These are phyloP conservation scores for Castor canadensis DNA, from an alignment of 2,113 vertebrate genomes.

Conservation along the genomic window DNA sequence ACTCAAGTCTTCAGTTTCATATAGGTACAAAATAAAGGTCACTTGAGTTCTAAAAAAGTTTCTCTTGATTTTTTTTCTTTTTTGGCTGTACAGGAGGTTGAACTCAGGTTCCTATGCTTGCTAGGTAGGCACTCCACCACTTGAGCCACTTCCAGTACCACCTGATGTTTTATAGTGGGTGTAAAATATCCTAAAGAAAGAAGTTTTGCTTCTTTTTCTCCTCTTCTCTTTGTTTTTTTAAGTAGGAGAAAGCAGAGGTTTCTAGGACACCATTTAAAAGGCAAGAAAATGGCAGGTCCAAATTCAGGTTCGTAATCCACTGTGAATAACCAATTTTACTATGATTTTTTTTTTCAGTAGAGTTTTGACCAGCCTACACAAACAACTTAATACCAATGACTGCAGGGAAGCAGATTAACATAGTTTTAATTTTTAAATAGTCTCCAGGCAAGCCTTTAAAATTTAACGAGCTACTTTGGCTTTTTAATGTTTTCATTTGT, in stretches of 20 bases:
- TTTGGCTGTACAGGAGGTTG: too few species aligned
- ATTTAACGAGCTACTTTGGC: background rate
- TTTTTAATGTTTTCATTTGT: conserved; percentile 71
- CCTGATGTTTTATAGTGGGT: too few species aligned
- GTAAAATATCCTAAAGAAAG: background rate
- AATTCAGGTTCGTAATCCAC: background rate
- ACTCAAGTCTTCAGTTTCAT: background rate
- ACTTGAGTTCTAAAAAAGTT: background rate
- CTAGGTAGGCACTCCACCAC: too few species aligned
- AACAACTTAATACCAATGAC: background rate
- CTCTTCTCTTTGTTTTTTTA: too few species aligned
- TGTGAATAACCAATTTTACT: background rate
- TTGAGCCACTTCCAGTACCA: too few species aligned
- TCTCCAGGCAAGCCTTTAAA: background rate
- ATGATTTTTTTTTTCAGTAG: background rate
- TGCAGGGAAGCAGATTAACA: background rate
- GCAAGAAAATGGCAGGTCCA: too few species aligned
- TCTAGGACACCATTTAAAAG: too few species aligned
- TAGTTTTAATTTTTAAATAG: conserved; percentile 27
- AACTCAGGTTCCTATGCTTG: too few species aligned
- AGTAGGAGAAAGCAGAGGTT: too few species aligned
- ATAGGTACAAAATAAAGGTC: background rate
- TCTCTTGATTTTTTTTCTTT: background rate
- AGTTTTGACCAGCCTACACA: background rate
- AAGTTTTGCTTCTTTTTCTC: background rate